Evolutionary conservation across 2,797 vertebrate genomes (phyloP).

Genomic region (Champsocephalus gunnari): DNA sequence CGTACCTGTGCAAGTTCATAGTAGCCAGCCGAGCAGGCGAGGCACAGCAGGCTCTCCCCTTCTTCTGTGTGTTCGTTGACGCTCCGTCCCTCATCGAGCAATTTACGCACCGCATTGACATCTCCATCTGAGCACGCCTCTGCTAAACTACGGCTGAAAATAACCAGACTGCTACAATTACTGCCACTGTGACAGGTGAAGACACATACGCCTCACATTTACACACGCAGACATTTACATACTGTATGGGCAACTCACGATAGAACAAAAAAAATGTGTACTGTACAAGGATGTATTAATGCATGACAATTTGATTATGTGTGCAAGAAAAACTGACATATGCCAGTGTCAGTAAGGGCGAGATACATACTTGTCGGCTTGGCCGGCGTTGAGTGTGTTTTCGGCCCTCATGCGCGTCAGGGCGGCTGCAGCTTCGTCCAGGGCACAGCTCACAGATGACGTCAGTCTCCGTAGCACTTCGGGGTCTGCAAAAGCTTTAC

Average conservation of each 20-base stretch:
- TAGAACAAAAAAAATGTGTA: neutral
- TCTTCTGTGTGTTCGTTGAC: conserved; percentile 99
- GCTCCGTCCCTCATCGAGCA: conserved; percentile 97
- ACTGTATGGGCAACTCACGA: neutral
- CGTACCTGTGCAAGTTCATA: conserved; percentile 99
- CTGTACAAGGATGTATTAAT: neutral
- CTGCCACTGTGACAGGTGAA: conserved; percentile 86
- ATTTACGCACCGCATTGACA: conserved; percentile 97
- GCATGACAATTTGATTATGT: neutral
- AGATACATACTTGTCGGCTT: conserved; percentile 98
- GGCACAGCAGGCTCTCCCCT: conserved; percentile 97
- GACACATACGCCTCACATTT: conserved; percentile 69
- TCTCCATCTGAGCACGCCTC: conserved; percentile 99
- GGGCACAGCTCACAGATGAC: conserved; percentile 97
- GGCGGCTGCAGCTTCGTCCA: conserved; percentile 97
- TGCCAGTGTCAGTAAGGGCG: conserved; percentile 31
- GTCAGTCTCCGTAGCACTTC: conserved; percentile 97
- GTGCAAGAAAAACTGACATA: neutral
- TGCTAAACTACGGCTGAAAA: conserved; percentile 98
- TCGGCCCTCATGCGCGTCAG: conserved; percentile 98
- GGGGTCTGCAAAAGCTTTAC: conserved; percentile 99
- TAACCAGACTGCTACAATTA: conserved; percentile 92
- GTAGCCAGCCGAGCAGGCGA: conserved; percentile 98
- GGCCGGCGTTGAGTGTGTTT: conserved; percentile 95
- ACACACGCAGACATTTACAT: neutral